Evolutionary conservation across 2,113 vertebrate genomes (phyloP), one percentile per base, ranked within the genome.

Genomic region (Aix galericulata): DNA sequence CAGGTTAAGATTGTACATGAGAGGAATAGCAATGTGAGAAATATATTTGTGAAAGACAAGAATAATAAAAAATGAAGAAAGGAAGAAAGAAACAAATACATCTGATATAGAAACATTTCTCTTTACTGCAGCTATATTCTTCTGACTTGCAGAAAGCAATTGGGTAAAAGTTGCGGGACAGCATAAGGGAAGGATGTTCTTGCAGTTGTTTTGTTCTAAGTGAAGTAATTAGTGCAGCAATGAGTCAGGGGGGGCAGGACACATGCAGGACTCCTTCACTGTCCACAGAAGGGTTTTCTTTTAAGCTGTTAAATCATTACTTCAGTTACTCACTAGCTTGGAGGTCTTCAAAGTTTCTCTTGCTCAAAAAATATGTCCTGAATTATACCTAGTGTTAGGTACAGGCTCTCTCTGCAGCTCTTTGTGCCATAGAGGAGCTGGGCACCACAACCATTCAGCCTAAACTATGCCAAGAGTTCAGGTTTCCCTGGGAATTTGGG

Each of bases 401-500:
- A 52, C 40, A 86, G 52, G 40, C 52, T 92, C 52, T 89, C 52
- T 21, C 26, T 34, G 36, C 46, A 91, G 64, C 68, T 83, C 36
- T 83, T 53, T 74, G 31, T 83, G 36, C 38, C 81, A 82, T 53
- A 73, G 88, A 88, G 74, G 64, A 6, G 2, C 29, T 31, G 38
- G 58, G 48, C 34, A 74, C 31, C 25, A 42, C 32, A 84, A 26
- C n/a, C 48, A 44, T 29, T 74, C 75, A 78, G 72, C 67, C 50
- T 63, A 81, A 59, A 8, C 52, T 34, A 67, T 60, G 72, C 85
- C 93, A 90, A 78, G 56, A 67, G 72, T 86, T 95, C 90, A 81
- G 60, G 60, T 95, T 97, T 94, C 88, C 42, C 86, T 78, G 52
- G 83, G 85, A 93, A 93, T 93, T 77, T 71, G 58, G 91, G 83